phyloP scores from a whole-genome alignment of 2,797 vertebrate genomes.

The Muraenolepis orangiensis region DNA sequence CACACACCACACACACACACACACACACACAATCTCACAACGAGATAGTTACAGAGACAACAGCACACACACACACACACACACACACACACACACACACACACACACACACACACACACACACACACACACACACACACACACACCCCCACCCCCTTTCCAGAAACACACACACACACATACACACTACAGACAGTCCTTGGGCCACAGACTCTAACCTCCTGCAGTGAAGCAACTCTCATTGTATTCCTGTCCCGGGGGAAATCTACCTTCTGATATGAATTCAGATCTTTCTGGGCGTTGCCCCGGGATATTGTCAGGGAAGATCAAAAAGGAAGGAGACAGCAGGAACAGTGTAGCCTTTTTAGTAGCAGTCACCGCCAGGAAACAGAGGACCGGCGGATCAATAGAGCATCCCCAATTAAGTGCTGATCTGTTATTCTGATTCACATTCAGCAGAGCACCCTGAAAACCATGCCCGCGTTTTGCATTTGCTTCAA shows the following conservation, averaged over 20 bases:
- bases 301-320: constrained; percentile 70
- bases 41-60: constrained; percentile 6
- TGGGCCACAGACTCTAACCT: constrained; percentile 55
- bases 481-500: constrained; percentile 7
- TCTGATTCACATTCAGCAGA: constrained; percentile 25
- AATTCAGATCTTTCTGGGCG: constrained; percentile 69
- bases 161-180: constrained; percentile 10
- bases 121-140: constrained; percentile 15
- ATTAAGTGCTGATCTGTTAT: constrained; percentile 40
- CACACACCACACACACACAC: not conserved
- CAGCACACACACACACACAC: not conserved
- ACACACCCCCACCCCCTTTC: constrained; percentile 34
- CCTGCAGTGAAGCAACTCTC: constrained; percentile 68
- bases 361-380: constrained; percentile 43
- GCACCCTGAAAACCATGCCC: constrained; percentile 20
- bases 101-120: constrained; percentile 24
- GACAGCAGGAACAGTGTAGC: constrained; percentile 53
- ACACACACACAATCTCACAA: not conserved
- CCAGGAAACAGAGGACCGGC: constrained; percentile 45
- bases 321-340: constrained; percentile 65
- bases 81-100: constrained; percentile 4
- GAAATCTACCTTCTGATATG: constrained; percentile 77
- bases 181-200: constrained; percentile 36
- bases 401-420: constrained; percentile 57
- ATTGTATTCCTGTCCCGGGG: constrained; percentile 71